phyloP scores from a whole-genome alignment of 1,140 invertebrate species.

The Sarcophaga peregrina region DNA sequence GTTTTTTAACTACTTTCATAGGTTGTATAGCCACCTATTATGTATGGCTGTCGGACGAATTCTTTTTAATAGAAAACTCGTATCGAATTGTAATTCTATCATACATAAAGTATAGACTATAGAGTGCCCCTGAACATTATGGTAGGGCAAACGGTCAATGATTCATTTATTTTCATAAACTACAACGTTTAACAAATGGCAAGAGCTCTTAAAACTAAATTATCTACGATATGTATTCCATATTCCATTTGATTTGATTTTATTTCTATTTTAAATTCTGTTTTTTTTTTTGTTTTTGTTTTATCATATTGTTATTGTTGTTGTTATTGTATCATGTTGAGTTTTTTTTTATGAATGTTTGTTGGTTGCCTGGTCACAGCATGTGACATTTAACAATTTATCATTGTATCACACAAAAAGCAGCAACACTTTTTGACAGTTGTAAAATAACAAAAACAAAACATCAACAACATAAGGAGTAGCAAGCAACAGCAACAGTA shows the following conservation, averaged over 20 bases:
- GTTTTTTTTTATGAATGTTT: neutral
- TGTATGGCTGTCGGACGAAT: too few relatives aligned
- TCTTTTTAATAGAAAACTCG: too few relatives aligned
- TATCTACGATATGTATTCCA: neutral
- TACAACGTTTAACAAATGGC: neutral
- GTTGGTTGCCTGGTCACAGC: neutral
- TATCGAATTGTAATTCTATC: too few relatives aligned
- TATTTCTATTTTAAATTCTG: too few relatives aligned
- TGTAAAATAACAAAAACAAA: constrained; percentile 29
- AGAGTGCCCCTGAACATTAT: neutral
- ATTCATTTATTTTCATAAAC: neutral
- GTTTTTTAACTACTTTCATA: too few relatives aligned
- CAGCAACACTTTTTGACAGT: constrained; percentile 37
- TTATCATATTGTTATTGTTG: too few relatives aligned
- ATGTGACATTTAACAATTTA: constrained; percentile 38
- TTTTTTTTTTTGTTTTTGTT: too few relatives aligned
- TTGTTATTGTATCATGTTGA: neutral
- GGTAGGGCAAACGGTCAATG: constrained; percentile 38
- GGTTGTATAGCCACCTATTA: too few relatives aligned
- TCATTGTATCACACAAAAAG: constrained; percentile 22
- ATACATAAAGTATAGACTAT: neutral
- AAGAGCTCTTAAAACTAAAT: neutral
- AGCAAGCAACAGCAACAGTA: neutral
- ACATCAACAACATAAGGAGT: neutral
- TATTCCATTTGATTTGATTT: too few relatives aligned